Evolutionary conservation across 2,113 vertebrate genomes (phyloP).

Genomic region (Numenius arquata): DNA sequence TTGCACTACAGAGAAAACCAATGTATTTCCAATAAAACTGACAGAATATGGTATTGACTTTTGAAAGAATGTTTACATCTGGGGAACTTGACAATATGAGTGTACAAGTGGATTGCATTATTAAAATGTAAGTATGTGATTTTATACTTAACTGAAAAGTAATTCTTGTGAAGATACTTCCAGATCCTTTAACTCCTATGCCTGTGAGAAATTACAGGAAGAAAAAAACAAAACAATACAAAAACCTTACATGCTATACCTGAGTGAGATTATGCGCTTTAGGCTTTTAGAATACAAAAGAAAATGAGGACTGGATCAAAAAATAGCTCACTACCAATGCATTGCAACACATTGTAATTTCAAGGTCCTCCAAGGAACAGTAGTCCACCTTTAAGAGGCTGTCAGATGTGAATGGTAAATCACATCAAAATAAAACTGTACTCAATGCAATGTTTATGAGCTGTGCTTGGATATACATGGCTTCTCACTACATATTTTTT

Average conservation of each 20-base stretch:
- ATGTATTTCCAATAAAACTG: constrained; percentile 67
- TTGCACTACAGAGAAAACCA: constrained; percentile 52
- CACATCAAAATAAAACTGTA: background rate
- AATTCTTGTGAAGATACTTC: constrained; percentile 34
- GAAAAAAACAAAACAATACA: background rate
- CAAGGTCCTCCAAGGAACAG: background rate
- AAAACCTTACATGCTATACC: background rate
- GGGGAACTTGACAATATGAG: background rate
- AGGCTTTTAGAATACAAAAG: background rate
- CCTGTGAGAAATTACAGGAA: background rate
- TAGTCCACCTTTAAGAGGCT: background rate
- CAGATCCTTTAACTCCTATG: background rate
- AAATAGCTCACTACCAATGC: background rate
- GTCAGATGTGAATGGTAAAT: background rate
- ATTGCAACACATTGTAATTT: background rate
- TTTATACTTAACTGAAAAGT: constrained; percentile 46
- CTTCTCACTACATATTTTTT: background rate
- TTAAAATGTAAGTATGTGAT: constrained; percentile 19
- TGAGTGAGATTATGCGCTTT: background rate
- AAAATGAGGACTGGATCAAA: background rate
- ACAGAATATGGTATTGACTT: constrained; percentile 46
- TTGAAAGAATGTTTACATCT: constrained; percentile 58
- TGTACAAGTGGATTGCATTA: constrained; percentile 29
- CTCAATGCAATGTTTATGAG: background rate
- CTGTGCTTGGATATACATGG: background rate